These are phyloP conservation scores for Abramis brama DNA, from an alignment of 2,113 vertebrate species.

Conservation along the genomic window DNA sequence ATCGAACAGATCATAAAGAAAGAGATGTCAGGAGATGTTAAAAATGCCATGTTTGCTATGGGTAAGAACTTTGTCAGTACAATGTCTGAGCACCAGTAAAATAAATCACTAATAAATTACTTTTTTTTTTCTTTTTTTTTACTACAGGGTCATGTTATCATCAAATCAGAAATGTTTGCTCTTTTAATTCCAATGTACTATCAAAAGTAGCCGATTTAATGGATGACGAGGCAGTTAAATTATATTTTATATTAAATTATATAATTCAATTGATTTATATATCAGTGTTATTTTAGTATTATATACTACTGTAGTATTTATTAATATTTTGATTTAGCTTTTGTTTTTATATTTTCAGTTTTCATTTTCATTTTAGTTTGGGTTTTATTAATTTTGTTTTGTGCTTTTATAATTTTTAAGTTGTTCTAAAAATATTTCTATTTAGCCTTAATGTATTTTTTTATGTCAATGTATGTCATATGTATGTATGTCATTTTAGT, in stretches of 20 bases:
- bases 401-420: not conserved
- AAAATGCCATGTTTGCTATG: conserved; percentile 86
- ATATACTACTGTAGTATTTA: not conserved
- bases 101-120: not conserved
- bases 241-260: not conserved
- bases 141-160: not conserved
- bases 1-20: conserved; percentile 95
- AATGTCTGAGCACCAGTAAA: not conserved
- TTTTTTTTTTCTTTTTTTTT: not conserved
- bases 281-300: not conserved
- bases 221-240: not conserved
- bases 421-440: not conserved
- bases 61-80: conserved; percentile 75
- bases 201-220: not conserved
- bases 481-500: not conserved
- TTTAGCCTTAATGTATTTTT: not conserved
- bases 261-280: not conserved
- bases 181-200: not conserved
- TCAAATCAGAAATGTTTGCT: not conserved
- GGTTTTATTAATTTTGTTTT: too few species aligned
- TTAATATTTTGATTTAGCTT: not conserved
- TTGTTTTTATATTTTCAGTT: not conserved
- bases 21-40: conserved; percentile 91
- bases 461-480: too few species aligned
- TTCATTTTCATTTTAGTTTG: not conserved